Conservation (phyloP, 53 echinoderm and acorn worm species). For the Mesocentrotus franciscanus region DNA sequence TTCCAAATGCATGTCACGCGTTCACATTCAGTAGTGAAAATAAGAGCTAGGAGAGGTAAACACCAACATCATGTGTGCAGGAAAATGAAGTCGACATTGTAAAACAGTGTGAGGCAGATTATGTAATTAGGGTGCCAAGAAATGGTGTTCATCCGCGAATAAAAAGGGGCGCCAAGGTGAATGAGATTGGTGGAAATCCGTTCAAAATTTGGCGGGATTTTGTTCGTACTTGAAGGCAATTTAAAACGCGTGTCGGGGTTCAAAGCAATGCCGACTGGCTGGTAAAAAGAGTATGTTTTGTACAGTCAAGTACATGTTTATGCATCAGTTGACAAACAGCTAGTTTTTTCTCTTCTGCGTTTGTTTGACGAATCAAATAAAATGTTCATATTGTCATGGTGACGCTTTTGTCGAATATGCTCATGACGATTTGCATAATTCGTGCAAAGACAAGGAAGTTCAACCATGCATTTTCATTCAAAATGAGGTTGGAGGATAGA, state of each 20-base stretch:
- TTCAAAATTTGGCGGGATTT: constrained; percentile 43
- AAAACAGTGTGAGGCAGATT: not conserved
- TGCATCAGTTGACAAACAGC: not conserved
- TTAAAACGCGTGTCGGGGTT: constrained; percentile 62
- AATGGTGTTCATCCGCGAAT: not conserved
- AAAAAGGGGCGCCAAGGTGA: constrained; percentile 45
- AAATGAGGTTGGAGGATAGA: not conserved
- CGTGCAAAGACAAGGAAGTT: not conserved
- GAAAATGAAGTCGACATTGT: not conserved
- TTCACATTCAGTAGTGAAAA: not conserved
- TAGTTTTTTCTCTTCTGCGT: not conserved
- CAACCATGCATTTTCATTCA: not conserved
- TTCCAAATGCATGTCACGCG: not conserved
- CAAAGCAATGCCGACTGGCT: constrained; percentile 47
- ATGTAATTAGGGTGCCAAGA: constrained; percentile 26
- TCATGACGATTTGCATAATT: not conserved
- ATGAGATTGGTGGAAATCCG: constrained; percentile 49
- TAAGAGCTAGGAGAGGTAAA: not conserved
- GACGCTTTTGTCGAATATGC: not conserved
- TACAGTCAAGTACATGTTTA: not conserved
- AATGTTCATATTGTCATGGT: not conserved
- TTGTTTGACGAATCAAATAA: not conserved
- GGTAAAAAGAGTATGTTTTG: not conserved
- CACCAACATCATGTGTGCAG: not conserved
- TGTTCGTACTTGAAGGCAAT: constrained; percentile 56